Conservation (phyloP, 2,797 vertebrate species). For the Dryobates pubescens region DNA sequence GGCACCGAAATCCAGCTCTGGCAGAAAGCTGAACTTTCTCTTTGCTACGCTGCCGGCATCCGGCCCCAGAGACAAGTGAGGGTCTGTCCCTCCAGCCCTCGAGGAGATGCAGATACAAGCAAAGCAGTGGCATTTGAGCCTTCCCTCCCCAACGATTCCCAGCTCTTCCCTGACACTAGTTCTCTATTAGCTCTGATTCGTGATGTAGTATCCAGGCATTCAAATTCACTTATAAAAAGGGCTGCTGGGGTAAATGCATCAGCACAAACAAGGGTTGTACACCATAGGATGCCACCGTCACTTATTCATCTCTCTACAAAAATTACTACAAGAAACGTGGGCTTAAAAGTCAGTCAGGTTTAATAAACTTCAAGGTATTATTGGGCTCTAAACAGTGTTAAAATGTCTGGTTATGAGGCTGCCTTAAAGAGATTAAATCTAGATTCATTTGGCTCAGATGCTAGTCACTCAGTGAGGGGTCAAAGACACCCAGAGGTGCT, state of each 20-base stretch:
- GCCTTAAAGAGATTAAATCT: not conserved
- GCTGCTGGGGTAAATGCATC: not conserved
- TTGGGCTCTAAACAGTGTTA: not conserved
- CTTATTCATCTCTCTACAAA: not conserved
- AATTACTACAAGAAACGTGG: not conserved
- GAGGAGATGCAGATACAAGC: not conserved
- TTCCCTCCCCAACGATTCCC: not conserved
- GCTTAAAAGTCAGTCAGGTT: not conserved
- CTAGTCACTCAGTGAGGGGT: not conserved
- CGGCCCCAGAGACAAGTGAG: not conserved
- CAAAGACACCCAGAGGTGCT: not conserved
- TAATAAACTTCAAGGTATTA: not conserved
- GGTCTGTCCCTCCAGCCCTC: slow-evolving; percentile 28
- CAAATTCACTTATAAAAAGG: not conserved
- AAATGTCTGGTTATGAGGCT: not conserved
- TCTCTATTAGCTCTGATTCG: not conserved
- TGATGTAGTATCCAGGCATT: not conserved
- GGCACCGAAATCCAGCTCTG: not conserved
- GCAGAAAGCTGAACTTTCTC: slow-evolving; percentile 4
- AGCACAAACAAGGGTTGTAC: not conserved
- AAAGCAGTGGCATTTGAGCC: not conserved
- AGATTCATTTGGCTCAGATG: not conserved
- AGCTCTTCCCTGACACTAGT: not conserved
- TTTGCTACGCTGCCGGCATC: not conserved
- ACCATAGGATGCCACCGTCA: rapidly evolving